Evolutionary conservation across 2,888 invertebrate genomes (phyloP), one percentile per base, ranked within the genome.

Genomic region (Pemphredon lugubris): DNA sequence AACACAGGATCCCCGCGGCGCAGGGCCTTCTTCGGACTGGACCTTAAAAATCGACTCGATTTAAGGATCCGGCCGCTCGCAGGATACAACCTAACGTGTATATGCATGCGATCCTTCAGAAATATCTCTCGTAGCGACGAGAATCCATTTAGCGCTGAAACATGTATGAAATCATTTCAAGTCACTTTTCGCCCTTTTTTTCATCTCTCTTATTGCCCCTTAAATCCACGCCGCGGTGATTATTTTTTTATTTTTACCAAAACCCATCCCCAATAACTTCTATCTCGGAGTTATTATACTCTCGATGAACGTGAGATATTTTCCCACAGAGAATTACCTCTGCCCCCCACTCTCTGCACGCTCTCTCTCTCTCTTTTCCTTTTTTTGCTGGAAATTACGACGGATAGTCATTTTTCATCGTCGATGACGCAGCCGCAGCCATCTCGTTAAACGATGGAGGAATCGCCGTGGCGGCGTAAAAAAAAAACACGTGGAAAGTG

Each of bases 1-100:
- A 88, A 88, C 88, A 88, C 79, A 84, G 88, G 79, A 84, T 82
- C 82, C 88, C 87, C 83, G 88, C 81, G 81, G 88, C 68, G 87
- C 80, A 64, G 77, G 77, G 75, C 74, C 81, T 79, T 77, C 73
- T 77, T 71, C 75, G 70, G 82, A 73, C 78, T 64, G 81, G 81
- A 60, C 78, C 76, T 83, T 82, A 87, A 87, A 87, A 87, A 86
- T 87, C 84, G 85, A 82, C 77, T 83, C 84, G 79, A 84, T 85
- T 86, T 85, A 85, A 84, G 82, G 78, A 81, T 81, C 84, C 77
- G 79, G 82, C 83, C 82, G 58, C 32, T 59, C 74, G 74, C 82
- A 78, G 71, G 51, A 70, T 63, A 61, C 70, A 63, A 65, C 69
- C 75, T 58, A 72, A 72, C 74, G 74, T 64, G 66, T 48, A 18